Conservation (phyloP, 2,797 vertebrate genomes). For the Trichosurus vulpecula region DNA sequence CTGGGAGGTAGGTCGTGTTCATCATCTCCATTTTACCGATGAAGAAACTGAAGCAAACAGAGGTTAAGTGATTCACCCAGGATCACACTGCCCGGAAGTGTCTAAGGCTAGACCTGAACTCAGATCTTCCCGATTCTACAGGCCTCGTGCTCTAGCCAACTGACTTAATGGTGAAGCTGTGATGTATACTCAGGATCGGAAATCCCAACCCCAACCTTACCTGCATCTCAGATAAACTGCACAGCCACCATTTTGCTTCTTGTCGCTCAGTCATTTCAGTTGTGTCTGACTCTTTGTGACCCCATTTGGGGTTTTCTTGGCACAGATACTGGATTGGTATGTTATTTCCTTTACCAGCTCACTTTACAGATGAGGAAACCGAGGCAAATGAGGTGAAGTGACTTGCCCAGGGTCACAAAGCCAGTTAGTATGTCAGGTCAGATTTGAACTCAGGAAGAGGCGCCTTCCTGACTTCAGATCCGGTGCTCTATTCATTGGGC, state of each 20-base stretch:
- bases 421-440: background rate
- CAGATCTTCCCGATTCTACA: background rate
- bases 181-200: background rate
- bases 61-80: background rate
- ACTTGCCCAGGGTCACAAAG: no score
- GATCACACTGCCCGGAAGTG: background rate
- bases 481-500: background rate
- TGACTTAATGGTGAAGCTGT: background rate
- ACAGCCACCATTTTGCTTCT: slow-evolving; percentile 37
- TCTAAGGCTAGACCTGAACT: background rate
- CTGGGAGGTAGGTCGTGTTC: no score
- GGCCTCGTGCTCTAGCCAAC: slow-evolving; percentile 1
- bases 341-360: no score
- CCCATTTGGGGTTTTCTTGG: no score
- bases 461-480: background rate
- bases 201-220: background rate
- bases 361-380: no score
- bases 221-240: slow-evolving; percentile 35
- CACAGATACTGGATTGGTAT: no score
- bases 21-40: no score
- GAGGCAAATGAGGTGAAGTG: no score
- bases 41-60: no score
- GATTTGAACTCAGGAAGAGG: background rate
- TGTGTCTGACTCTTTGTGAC: no score
- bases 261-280: no score